phyloP scores from a whole-genome alignment of 1,140 invertebrate species.

The Ylistrum balloti region DNA sequence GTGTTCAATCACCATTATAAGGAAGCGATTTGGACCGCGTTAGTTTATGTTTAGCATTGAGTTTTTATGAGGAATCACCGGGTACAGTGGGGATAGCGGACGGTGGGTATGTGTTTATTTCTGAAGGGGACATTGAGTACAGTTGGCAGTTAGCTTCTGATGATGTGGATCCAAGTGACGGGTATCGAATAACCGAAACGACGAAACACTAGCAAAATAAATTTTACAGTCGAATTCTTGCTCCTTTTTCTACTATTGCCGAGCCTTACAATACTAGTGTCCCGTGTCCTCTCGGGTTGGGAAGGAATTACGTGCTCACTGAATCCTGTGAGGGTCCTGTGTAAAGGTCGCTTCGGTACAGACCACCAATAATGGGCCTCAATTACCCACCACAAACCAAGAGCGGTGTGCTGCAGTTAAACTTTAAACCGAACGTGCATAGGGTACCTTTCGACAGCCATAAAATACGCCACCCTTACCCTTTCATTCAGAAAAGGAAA shows the following conservation, averaged over 20 bases:
- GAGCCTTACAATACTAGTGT: neutral
- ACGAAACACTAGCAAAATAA: constrained; percentile 55
- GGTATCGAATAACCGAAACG: constrained; percentile 57
- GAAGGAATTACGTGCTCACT: constrained; percentile 23
- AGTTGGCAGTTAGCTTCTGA: constrained; percentile 48
- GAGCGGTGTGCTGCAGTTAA: constrained; percentile 24
- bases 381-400: constrained; percentile 33
- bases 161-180: constrained; percentile 58
- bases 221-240: constrained; percentile 59
- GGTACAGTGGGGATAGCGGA: constrained; percentile 53
- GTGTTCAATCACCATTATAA: constrained; percentile 61
- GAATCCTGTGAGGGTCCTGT: neutral
- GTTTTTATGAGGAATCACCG: constrained; percentile 60
- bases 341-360: constrained; percentile 24
- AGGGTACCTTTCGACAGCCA: neutral
- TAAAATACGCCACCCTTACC: constrained; percentile 31
- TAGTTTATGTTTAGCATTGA: constrained; percentile 60
- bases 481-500: constrained; percentile 35
- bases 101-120: constrained; percentile 58
- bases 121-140: constrained; percentile 54
- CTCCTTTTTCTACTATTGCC: constrained; percentile 33
- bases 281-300: constrained; percentile 18
- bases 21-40: constrained; percentile 49
- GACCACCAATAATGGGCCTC: constrained; percentile 14
- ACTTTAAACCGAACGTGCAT: constrained; percentile 38